Percentiles rank a stretch among this genome's conserved stretches.
These are phyloP conservation scores for Operophtera brumata DNA, from an alignment of 2,888 invertebrate genomes.

Conservation along the genomic window DNA sequence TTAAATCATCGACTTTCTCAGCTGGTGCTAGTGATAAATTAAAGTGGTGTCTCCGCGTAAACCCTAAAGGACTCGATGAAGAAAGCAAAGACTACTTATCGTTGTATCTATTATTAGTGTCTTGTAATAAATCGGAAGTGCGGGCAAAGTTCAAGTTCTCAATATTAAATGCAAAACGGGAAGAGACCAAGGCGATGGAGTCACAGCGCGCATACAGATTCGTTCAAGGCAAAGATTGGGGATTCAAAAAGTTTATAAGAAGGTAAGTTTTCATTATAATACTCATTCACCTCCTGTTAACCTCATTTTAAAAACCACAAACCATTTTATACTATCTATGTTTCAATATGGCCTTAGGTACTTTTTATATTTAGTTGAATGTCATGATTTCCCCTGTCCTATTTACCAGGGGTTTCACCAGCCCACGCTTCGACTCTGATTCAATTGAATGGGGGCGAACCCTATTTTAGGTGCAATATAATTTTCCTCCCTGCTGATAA, in stretches of 20 bases:
- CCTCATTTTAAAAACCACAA: background rate
- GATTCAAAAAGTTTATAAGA: slow-evolving; percentile 99
- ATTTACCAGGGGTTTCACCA: slow-evolving; percentile 25
- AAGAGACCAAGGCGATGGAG: slow-evolving; percentile 99
- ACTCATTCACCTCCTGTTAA: slow-evolving; percentile 10
- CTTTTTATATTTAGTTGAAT: slow-evolving; percentile 9
- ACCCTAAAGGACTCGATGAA: slow-evolving; percentile 99
- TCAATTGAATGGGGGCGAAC: slow-evolving; percentile 36
- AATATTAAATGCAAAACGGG: slow-evolving; percentile 99
- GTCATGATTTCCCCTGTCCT: slow-evolving; percentile 27
- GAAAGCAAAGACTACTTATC: slow-evolving; percentile 99
- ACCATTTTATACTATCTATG: background rate
- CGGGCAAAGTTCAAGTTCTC: slow-evolving; percentile 99
- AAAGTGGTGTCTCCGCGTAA: slow-evolving; percentile 99
- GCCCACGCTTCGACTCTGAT: slow-evolving; percentile 33
- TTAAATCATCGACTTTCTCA: slow-evolving; percentile 99
- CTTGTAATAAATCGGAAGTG: slow-evolving; percentile 99
- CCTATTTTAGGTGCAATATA: slow-evolving; percentile 40
- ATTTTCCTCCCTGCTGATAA: slow-evolving; percentile 44
- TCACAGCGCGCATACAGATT: slow-evolving; percentile 98
- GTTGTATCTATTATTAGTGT: slow-evolving; percentile 98
- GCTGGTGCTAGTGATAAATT: slow-evolving; percentile 99
- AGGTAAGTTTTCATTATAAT: slow-evolving; percentile 57
- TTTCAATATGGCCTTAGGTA: slow-evolving; percentile 7
- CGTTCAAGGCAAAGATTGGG: slow-evolving; percentile 99